phyloP scores from a whole-genome alignment of 2,113 vertebrate species.

The Scartelaos histophorus region DNA sequence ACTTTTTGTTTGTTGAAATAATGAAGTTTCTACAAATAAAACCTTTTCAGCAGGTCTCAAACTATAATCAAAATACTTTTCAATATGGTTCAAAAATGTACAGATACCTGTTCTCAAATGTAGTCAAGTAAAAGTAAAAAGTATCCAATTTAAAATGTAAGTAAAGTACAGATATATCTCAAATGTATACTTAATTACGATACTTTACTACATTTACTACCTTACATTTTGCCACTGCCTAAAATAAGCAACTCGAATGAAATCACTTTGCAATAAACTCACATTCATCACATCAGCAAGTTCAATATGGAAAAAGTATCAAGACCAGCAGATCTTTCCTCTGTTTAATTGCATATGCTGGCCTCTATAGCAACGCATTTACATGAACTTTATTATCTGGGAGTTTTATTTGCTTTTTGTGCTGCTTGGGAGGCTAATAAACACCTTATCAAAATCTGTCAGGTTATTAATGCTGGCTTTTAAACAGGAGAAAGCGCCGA shows the following conservation, averaged over 20 bases:
- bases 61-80: too few species aligned
- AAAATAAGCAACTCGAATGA: slow-evolving; percentile 4
- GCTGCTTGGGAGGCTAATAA: slow-evolving; percentile 29
- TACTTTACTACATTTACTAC: too few species aligned
- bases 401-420: slow-evolving; percentile 51
- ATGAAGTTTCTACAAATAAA: too few species aligned
- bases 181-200: too few species aligned
- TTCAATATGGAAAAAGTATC: slow-evolving; percentile 21
- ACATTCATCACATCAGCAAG: slow-evolving; percentile 19
- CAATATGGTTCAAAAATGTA: too few species aligned
- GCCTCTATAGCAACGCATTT: slow-evolving; percentile 30
- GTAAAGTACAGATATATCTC: too few species aligned
- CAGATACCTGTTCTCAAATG: too few species aligned
- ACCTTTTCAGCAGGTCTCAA: too few species aligned
- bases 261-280: slow-evolving; percentile 1
- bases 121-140: too few species aligned
- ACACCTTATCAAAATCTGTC: slow-evolving; percentile 37
- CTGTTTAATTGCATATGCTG: slow-evolving; percentile 16
- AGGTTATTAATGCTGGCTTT: slow-evolving; percentile 50
- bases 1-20: too few species aligned
- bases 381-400: slow-evolving; percentile 35
- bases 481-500: slow-evolving; percentile 26
- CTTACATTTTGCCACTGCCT: too few species aligned
- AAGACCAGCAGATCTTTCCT: slow-evolving; percentile 17
- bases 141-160: too few species aligned